These are phyloP conservation scores for Crypturellus undulatus DNA, from an alignment of 2,113 vertebrate species.

Conservation along the genomic window DNA sequence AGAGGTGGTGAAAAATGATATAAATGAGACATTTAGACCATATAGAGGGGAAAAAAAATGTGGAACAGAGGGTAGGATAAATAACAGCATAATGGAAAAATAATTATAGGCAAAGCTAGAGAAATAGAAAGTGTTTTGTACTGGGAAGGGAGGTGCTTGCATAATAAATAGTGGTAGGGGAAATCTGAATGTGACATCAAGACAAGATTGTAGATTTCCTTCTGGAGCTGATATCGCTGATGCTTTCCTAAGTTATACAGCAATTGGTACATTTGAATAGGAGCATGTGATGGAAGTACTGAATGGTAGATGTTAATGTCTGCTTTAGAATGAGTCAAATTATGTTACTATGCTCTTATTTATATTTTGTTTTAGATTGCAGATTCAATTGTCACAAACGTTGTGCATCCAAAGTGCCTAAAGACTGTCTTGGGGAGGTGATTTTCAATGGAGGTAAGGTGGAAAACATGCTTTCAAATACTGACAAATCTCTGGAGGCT, in stretches of 20 bases:
- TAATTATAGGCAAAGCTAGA: constrained; percentile 8
- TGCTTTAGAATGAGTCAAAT: not conserved
- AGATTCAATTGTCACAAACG: constrained; percentile 98
- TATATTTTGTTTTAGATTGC: constrained; percentile 83
- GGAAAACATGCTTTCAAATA: constrained; percentile 1
- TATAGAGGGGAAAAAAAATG: not conserved
- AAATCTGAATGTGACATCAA: not conserved
- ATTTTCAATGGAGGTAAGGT: constrained; percentile 93
- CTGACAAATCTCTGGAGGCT: not conserved
- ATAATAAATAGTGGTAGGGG: not conserved
- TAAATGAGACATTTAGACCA: not conserved
- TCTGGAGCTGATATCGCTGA: not conserved
- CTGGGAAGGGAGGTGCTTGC: constrained; percentile 28
- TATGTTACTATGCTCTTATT: not conserved
- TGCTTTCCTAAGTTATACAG: not conserved
- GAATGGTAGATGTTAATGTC: not conserved
- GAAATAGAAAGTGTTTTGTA: not conserved
- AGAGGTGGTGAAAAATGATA: not conserved
- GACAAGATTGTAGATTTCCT: constrained; percentile 8
- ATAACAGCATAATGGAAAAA: constrained; percentile 25
- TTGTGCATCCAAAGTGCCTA: constrained; percentile 96
- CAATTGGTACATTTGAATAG: not conserved
- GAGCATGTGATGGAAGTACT: not conserved
- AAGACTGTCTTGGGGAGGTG: constrained; percentile 96
- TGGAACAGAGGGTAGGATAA: constrained; percentile 14